phyloP scores from a whole-genome alignment of 2,888 invertebrate species.

The Digitonthophagus gazella region DNA sequence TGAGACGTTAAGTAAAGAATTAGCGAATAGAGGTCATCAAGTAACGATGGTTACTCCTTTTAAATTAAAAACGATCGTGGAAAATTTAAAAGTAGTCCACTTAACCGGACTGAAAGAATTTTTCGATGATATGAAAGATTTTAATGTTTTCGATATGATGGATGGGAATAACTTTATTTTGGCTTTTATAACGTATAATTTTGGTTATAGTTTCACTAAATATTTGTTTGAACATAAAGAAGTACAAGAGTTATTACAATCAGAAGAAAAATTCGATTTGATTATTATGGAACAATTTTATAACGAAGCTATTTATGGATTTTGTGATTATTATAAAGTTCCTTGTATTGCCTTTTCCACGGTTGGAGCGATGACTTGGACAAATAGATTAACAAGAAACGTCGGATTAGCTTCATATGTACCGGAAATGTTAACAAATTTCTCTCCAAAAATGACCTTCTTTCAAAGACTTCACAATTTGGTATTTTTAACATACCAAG shows the following conservation, averaged over 20 bases:
- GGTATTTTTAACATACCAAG: slow-evolving; percentile 42
- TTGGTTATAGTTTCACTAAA: neutral
- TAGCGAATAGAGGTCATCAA: slow-evolving; percentile 48
- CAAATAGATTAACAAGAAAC: slow-evolving; percentile 52
- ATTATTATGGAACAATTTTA: slow-evolving; percentile 52
- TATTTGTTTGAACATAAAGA: slow-evolving; percentile 5
- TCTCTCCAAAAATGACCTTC: slow-evolving; percentile 53
- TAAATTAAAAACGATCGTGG: slow-evolving; percentile 42
- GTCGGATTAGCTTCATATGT: slow-evolving; percentile 53
- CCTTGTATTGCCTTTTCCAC: slow-evolving; percentile 46
- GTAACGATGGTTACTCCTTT: slow-evolving; percentile 44
- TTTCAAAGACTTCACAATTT: slow-evolving; percentile 56
- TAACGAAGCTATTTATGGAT: slow-evolving; percentile 50
- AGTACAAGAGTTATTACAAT: slow-evolving; percentile 37
- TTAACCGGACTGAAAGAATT: slow-evolving; percentile 28
- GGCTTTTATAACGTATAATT: neutral
- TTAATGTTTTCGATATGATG: slow-evolving; percentile 4
- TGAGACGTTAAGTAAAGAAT: slow-evolving; percentile 36
- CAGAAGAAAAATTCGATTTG: slow-evolving; percentile 45
- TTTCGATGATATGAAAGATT: slow-evolving; percentile 27
- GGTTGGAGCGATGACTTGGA: slow-evolving; percentile 47
- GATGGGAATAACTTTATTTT: neutral
- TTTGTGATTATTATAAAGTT: slow-evolving; percentile 42
- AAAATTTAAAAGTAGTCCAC: slow-evolving; percentile 49
- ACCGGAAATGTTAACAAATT: slow-evolving; percentile 50